A percentile compares a stretch with the other conserved stretches of the same genome.
Evolutionary conservation across 2,888 invertebrate species (phyloP).

Genomic region (Abscondita cerata): DNA sequence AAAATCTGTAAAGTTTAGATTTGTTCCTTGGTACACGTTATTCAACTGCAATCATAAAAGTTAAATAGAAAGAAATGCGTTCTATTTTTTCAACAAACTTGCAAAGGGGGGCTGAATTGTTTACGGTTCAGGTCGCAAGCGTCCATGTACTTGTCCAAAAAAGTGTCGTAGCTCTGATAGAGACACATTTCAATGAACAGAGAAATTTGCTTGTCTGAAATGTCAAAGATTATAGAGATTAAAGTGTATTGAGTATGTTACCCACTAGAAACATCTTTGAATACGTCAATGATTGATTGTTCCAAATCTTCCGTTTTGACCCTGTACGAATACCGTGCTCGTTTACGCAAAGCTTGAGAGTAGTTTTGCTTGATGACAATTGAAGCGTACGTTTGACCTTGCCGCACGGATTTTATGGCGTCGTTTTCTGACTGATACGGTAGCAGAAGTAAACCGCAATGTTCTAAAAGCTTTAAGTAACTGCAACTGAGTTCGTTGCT

Average conservation of each 20-base stretch:
- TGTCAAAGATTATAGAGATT: too few species aligned
- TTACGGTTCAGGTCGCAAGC: not conserved
- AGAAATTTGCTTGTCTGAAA: not conserved
- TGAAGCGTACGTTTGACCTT: constrained; percentile 79
- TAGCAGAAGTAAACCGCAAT: constrained; percentile 68
- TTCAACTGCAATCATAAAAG: not conserved
- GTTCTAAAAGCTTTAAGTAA: constrained; percentile 74
- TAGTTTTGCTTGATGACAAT: constrained; percentile 80
- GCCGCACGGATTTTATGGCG: constrained; percentile 71
- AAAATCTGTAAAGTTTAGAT: constrained; percentile 91
- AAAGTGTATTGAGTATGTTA: too few species aligned
- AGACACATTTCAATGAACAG: not conserved
- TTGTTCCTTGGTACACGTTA: constrained; percentile 34
- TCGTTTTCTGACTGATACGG: constrained; percentile 59
- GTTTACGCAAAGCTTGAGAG: constrained; percentile 68
- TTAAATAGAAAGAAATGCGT: not conserved
- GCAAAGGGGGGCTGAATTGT: not conserved
- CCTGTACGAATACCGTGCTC: constrained; percentile 61
- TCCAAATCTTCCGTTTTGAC: constrained; percentile 65
- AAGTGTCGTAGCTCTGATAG: not conserved
- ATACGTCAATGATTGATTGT: constrained; percentile 72
- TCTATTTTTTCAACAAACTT: not conserved
- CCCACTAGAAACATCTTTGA: constrained; percentile 87
- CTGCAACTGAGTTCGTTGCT: constrained; percentile 76
- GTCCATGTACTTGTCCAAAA: not conserved